Percentiles rank a stretch among this genome's conserved stretches.
Conservation (phyloP, 2,113 vertebrate genomes). For the Notothenia rossii region DNA sequence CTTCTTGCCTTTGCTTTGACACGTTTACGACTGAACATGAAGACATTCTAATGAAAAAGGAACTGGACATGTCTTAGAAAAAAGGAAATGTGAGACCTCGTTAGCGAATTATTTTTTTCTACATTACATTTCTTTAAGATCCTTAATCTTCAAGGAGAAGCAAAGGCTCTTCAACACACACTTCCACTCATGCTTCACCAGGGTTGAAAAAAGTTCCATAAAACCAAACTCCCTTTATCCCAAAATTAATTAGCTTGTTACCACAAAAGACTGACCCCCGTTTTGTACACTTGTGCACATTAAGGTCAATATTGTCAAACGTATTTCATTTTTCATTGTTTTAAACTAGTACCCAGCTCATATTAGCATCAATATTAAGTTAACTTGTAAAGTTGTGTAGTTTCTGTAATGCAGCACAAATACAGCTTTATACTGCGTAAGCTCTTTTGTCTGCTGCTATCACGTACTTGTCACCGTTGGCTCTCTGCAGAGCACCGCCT, state of each 20-base stretch:
- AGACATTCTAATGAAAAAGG: neutral
- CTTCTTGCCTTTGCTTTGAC: neutral
- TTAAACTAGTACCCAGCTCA: neutral
- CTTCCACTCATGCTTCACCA: neutral
- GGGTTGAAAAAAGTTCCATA: neutral
- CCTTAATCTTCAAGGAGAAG: neutral
- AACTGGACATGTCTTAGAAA: neutral
- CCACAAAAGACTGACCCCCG: neutral
- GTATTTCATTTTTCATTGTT: neutral
- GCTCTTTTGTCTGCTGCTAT: neutral
- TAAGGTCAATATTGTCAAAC: neutral
- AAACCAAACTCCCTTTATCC: neutral
- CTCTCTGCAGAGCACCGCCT: conserved; percentile 95
- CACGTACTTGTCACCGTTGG: conserved; percentile 95
- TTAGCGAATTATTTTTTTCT: neutral
- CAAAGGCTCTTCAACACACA: neutral
- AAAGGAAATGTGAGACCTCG: neutral
- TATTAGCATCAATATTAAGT: neutral
- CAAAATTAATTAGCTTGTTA: neutral
- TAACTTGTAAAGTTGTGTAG: neutral
- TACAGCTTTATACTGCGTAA: neutral
- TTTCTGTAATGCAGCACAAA: neutral
- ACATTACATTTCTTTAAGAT: neutral
- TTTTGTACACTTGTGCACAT: neutral
- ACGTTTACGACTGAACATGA: neutral